Base-by-base conservation (phyloP, 2,797 vertebrate genomes). In the Ctenopoma kingsleyae region DNA sequence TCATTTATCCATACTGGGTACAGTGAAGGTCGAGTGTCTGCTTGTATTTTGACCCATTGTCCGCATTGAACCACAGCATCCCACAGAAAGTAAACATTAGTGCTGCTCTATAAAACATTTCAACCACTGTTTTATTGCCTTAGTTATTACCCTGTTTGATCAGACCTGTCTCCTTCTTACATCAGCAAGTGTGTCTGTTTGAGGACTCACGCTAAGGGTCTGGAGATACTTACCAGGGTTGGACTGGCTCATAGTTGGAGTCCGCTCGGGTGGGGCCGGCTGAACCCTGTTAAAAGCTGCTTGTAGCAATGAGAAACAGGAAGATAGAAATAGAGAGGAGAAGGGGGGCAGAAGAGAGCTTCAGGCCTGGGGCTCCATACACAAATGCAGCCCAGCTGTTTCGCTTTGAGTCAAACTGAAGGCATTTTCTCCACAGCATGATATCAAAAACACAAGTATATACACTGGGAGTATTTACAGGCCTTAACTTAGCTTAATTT, bases 241-340 rank as follows among this genome's bases (percentile, higher is more conserved):
- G 44, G 92, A 79, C 87, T 93, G 93, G 53, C 81, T 88, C 30
- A 78, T 64, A 44, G 83, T 84, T 64, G 90, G 90, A 69, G 71
- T 90, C 77, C 90, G 90, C 80, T 95, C 91, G 27, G 92, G 75
- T 59, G 82, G 70, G 61, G 87, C 83, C 3, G 82, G 88, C 82
- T 94, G 93, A 81, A 94, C 91, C 74, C 93, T 93, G 91, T 93
- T 94, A 74, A 92, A 93, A 83, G 76, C 94, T 95, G 90, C 80
- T 84, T 71, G 82, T 66, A 80, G 83, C 77, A 80, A 87, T 67
- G 49, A 87, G 76, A 89, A 88, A 85, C 74, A 79, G 81, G 65
- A 77, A 84, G 71, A 87, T 47, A 76, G 75, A 74, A 71, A 19
- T 41, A 75, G 30, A 74, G 32, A 53, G 5, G 51, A 32, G 27